phyloP scores from a whole-genome alignment of 2,888 invertebrate genomes.

The Xanthia togata region DNA sequence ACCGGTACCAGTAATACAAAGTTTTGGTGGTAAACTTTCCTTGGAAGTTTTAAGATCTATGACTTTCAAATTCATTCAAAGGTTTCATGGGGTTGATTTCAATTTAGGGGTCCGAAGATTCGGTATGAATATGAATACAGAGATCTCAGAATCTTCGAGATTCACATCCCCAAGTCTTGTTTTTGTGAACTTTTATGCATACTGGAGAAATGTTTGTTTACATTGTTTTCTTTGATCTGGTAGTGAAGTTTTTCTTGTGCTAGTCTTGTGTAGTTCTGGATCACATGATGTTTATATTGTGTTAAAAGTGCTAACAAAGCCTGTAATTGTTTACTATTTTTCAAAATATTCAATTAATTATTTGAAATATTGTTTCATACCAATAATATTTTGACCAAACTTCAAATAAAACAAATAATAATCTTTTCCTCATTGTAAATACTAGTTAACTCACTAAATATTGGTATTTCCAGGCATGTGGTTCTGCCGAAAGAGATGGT shows the following conservation, averaged over 20 bases:
- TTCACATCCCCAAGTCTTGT: neutral
- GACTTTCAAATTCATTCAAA: neutral
- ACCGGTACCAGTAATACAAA: neutral
- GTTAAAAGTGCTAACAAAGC: neutral
- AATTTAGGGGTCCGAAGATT: neutral
- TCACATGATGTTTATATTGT: no score
- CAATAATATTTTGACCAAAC: neutral
- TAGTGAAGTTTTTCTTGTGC: neutral
- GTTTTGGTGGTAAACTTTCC: neutral
- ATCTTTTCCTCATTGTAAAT: neutral
- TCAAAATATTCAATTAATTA: neutral
- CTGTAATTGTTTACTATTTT: neutral
- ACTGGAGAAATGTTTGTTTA: neutral
- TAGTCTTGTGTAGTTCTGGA: neutral
- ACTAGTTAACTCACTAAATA: neutral
- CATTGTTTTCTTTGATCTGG: neutral
- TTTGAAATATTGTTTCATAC: neutral
- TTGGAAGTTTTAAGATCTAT: neutral
- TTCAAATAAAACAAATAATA: neutral
- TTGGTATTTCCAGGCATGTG: slow-evolving; percentile 94
- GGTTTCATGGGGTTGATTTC: neutral
- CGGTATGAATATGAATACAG: neutral
- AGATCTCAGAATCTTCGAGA: neutral
- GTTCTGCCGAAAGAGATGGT: slow-evolving; percentile 97
- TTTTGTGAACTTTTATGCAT: neutral